Base-by-base conservation (phyloP, 2,888 invertebrate species). In the Lasioglossum vierecki region DNA sequence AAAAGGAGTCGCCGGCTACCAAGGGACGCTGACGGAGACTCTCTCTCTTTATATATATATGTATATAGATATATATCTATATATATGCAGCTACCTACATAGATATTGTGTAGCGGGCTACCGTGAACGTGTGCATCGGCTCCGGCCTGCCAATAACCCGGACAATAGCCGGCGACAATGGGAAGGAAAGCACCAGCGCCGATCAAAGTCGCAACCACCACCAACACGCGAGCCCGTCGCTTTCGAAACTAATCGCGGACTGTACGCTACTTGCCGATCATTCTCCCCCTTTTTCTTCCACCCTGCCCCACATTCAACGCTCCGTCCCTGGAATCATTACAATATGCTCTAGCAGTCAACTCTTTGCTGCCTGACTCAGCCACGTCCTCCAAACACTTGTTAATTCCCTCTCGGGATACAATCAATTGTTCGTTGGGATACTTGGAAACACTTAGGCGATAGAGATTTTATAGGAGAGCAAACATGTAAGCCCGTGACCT, bases 201-300 rank as follows among this genome's bases (percentile, higher is more conserved):
- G 84, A 85, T 85, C 80, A 85, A 84, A 85, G 84, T 84, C 82
- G 79, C 71, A 66, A 71, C 79, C 74, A 49, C 79, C 70, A 63
- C 77, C 75, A 74, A 74, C 46, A 63, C 81, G 49, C 72, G 70
- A 53, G 41, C 74, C 73, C 76, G 39, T 75, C 78, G 80, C 75
- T 93, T 88, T 93, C 92, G 73, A 91, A 91, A 90, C 91, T 92
- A 83, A 84, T 88, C 84, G 88, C 84, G 78, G 60, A 83, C 86
- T 86, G 13, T 41, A 44, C 6, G 46, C 39, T 68, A 39, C 39
- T 68, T 71, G 60, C 53, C 71, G 71, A 18, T 77, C 46, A 39
- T 79, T 39, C 35, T 44, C 60, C 70, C n/a, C 63, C 74, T 73
- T 73, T 70, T 26, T 26, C 18, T 39, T 79, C 73, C 46, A 44